Evolutionary conservation across 53 echinoderm and acorn worm genomes (phyloP), one percentile per base, ranked within the genome.

Genomic region (Actinopyga echinites): DNA sequence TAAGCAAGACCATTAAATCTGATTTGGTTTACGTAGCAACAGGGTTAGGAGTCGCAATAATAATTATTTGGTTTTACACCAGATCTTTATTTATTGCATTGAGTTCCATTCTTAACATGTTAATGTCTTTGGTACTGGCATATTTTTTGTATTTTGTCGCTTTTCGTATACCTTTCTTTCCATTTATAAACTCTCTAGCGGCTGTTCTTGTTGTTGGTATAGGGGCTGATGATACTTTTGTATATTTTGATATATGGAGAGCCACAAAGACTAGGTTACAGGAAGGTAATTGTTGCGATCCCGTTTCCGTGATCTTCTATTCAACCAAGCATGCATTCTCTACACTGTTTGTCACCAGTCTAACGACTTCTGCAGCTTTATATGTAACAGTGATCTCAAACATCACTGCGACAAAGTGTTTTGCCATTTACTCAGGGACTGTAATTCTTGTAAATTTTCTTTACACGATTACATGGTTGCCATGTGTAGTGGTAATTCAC

Each of bases 141-240:
- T 95, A 86, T 36, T 92, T 92, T 43, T 26, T 90, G 12, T 95
- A 87, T 60, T 55, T 74, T 42, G 82, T 85, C 35, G 85, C 92
- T 0, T 92, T 87, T 26, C 26, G 71, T 37, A 58, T 87, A 1
- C 28, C 77, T 2, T 90, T 92, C 64, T 95, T 92, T 31, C 92
- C 92, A 3, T 95, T 92, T 53, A 83, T 86, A 26, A 92, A 89
- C 71, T 36, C 88, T 5, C 3, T 77, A 1, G 59, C 92, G 2
- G 85, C 57, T 0, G 64, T 92, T 13, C 69, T 95, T 9, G 32
- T 95, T 2, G 83, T 90, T 26, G 95, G 89, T 19, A 73, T 95
- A 17, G 95, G 95, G 2, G 95, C 95, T 19, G 95, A 95, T 69
- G 95, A 95, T 53, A 87, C 92, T 30, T 95, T 95, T 67, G 95